phyloP scores from a whole-genome alignment of 2,113 vertebrate genomes.

The Zootoca vivipara region DNA sequence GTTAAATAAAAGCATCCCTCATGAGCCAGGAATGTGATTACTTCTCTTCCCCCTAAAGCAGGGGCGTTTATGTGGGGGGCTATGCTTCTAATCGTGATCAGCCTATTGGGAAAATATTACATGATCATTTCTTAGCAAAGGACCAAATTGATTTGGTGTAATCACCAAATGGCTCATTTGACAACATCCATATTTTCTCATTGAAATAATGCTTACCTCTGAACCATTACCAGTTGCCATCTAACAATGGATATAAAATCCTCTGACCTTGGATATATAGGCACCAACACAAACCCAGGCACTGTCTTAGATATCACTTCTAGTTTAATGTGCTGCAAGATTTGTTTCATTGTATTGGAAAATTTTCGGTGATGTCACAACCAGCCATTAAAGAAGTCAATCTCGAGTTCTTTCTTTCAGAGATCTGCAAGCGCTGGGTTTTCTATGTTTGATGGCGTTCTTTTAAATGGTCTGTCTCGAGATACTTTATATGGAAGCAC shows the following conservation, averaged over 20 bases:
- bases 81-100: conserved; percentile 17
- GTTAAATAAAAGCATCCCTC: not conserved
- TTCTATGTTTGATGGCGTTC: not conserved
- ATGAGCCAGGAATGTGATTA: not conserved
- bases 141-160: conserved; percentile 41
- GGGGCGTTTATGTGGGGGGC: not conserved
- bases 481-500: not conserved
- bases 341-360: conserved; percentile 10
- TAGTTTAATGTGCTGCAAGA: not conserved
- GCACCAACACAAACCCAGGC: not conserved
- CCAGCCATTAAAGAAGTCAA: not conserved
- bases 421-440: not conserved
- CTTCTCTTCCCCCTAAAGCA: not conserved
- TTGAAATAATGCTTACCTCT: conserved; percentile 13
- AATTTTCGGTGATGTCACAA: not conserved
- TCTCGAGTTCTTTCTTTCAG: not conserved
- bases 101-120: conserved; percentile 34
- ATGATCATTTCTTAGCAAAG: conserved; percentile 22
- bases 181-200: conserved; percentile 15
- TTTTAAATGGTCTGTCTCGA: not conserved
- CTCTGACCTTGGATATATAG: not conserved
- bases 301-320: not conserved
- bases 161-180: conserved; percentile 17
- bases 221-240: accelerated
- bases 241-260: conserved; percentile 26